Conservation (phyloP, 2,888 invertebrate species). For the Tridacna gigas region DNA sequence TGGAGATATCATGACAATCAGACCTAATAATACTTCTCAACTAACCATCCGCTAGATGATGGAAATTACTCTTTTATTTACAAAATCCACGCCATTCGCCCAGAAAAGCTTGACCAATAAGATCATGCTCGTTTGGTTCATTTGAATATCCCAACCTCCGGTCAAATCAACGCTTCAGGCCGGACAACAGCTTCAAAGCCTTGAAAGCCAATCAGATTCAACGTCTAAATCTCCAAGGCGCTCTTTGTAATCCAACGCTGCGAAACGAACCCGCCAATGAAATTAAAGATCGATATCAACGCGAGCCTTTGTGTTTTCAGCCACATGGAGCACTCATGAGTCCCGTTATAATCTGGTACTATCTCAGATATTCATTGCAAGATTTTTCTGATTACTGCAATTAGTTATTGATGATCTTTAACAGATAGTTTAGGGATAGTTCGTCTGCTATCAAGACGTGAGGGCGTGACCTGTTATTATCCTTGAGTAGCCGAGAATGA, state of each 20-base stretch:
- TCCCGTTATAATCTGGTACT: slow-evolving; percentile 27
- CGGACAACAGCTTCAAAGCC: background rate
- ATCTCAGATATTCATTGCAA: slow-evolving; percentile 29
- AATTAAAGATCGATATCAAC: slow-evolving; percentile 12
- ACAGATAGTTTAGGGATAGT: slow-evolving; percentile 21
- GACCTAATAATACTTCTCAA: background rate
- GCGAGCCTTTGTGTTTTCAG: background rate
- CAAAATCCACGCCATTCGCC: background rate
- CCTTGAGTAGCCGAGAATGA: background rate
- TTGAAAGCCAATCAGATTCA: background rate
- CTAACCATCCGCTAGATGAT: background rate
- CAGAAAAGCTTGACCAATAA: slow-evolving; percentile 13
- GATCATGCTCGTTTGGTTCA: background rate
- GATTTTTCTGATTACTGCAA: slow-evolving; percentile 29
- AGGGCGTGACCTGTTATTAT: slow-evolving; percentile 28
- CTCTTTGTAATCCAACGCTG: background rate
- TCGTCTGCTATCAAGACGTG: slow-evolving; percentile 21
- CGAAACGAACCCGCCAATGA: slow-evolving; percentile 5
- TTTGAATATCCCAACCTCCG: slow-evolving; percentile 22
- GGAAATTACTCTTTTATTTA: background rate
- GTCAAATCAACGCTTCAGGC: slow-evolving; percentile 1
- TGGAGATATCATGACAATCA: slow-evolving; percentile 8
- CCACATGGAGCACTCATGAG: background rate
- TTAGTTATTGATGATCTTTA: slow-evolving; percentile 32
- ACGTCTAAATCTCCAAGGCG: background rate